Base-by-base conservation (phyloP, 2,888 invertebrate species). In the Troides helena region DNA sequence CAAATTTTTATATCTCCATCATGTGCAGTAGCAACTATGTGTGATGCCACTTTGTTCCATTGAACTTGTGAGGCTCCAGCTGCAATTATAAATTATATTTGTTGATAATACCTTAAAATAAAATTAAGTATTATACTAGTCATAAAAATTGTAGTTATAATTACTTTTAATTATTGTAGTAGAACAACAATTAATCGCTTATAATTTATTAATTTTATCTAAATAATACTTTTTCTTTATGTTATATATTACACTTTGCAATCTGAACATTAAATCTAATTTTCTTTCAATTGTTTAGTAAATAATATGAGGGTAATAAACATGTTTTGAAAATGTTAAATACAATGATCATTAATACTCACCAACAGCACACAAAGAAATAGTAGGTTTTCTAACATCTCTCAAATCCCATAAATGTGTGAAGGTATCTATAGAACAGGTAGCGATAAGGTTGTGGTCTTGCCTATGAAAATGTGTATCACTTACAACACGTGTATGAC, bases 1-100 rank as follows among this genome's bases (percentile, higher is more conserved):
- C 99, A 99, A 75, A 99, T 95, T 85, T 98, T 96, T 5, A 99
- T 95, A 87, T 99, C 99, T 2, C 98, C 98, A 83, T 99, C 98
- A 86, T 99, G 99, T 6, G 98, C 97, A 61, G 99, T 98, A 1
- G 99, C 99, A 74, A 99, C 93, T 73, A 97, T 93, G 84, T 98
- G 94, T 0, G 96, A 94, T 1, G 96, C 96, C 65, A 97, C 94
- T 79, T 96, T 95, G 85, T 98, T 98, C 96, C 99, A 99, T 79
- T 98, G 96, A 1, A 99, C 98, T 92, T 98, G 98, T 1, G 97
- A 97, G 4, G 98, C 98, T 77, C 97, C 97, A 80, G 97, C 97
- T 96, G 76, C 25, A 85, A 83, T 50, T 57, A 18, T 6, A n/a
- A 53, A 46, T 14, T 14, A 46, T n/a, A 53, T 12, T n/a, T n/a